phyloP scores from a whole-genome alignment of 37 sponge, comb jelly and placozoan species.

The Diacarnus erythraeanus region DNA sequence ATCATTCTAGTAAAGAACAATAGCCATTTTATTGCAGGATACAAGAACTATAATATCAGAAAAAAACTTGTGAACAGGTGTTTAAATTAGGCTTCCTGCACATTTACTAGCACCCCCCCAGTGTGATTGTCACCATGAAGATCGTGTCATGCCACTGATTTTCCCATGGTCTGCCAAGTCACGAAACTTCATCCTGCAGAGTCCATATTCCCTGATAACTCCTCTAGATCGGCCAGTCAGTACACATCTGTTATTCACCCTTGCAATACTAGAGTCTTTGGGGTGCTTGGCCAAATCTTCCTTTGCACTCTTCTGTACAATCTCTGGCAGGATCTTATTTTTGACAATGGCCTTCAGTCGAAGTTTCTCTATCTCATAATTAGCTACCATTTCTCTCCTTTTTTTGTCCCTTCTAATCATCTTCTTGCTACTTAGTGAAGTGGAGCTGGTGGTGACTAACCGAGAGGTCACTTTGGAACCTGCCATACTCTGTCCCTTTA shows the following conservation, averaged over 20 bases:
- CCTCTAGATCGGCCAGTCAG: slow-evolving; percentile 73
- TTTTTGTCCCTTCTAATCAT: slow-evolving; percentile 56
- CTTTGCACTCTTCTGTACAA: slow-evolving; percentile 46
- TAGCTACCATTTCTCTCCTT: slow-evolving; percentile 52
- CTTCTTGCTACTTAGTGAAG: slow-evolving; percentile 3
- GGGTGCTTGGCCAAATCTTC: slow-evolving; percentile 43
- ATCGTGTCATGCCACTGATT: slow-evolving; percentile 67
- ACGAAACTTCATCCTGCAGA: slow-evolving; percentile 67
- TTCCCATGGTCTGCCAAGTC: slow-evolving; percentile 63
- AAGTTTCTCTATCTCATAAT: slow-evolving; percentile 49
- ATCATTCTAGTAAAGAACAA: background rate
- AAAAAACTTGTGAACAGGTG: background rate
- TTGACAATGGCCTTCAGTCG: slow-evolving; percentile 45
- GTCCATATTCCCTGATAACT: slow-evolving; percentile 51
- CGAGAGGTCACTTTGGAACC: background rate
- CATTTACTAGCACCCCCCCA: background rate
- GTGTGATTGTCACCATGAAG: slow-evolving; percentile 50
- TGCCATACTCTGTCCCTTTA: background rate
- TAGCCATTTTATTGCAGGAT: background rate
- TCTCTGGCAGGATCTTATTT: slow-evolving; percentile 55
- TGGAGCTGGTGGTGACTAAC: background rate
- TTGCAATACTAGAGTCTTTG: slow-evolving; percentile 60
- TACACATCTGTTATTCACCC: slow-evolving; percentile 73
- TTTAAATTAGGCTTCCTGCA: background rate
- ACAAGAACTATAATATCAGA: background rate